Conservation (phyloP, 2,888 invertebrate genomes). For the Poecilobothrus nobilitatus region DNA sequence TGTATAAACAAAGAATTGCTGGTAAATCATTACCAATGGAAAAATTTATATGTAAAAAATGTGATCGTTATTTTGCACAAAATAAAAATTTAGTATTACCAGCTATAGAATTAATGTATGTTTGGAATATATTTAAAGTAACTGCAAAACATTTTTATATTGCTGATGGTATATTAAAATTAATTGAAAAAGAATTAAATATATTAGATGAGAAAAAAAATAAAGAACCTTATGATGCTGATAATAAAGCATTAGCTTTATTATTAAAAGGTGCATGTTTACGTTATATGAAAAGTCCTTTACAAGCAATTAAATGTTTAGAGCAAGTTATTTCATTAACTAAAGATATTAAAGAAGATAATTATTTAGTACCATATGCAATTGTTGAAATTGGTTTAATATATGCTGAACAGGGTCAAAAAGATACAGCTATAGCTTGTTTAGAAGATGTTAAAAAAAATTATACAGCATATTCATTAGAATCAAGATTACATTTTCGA, state of each 20-base stretch:
- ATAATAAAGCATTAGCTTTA: constrained; percentile 66
- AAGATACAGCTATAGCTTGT: constrained; percentile 57
- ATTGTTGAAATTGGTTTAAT: constrained; percentile 77
- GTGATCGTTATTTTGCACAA: constrained; percentile 69
- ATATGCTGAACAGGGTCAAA: constrained; percentile 60
- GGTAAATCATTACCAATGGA: constrained; percentile 96
- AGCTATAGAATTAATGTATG: constrained; percentile 76
- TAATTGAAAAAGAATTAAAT: constrained; percentile 49
- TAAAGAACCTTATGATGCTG: constrained; percentile 47
- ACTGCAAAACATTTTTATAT: constrained; percentile 60
- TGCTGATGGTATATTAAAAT: constrained; percentile 54
- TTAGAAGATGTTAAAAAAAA: constrained; percentile 80
- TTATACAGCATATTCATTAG: constrained; percentile 77
- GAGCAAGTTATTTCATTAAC: constrained; percentile 48
- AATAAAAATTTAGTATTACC: constrained; percentile 68
- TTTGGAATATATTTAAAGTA: constrained; percentile 87
- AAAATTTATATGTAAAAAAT: constrained; percentile 85
- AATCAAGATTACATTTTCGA: constrained; percentile 82
- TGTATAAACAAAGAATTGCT: constrained; percentile 79
- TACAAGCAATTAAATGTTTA: constrained; percentile 60
- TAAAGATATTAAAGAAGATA: constrained; percentile 69
- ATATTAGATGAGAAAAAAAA: constrained; percentile 29
- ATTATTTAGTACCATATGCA: constrained; percentile 77
- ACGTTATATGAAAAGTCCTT: constrained; percentile 64
- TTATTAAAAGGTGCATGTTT: constrained; percentile 78